phyloP scores from a whole-genome alignment of 2,797 vertebrate species.

The Caiman crocodilus region DNA sequence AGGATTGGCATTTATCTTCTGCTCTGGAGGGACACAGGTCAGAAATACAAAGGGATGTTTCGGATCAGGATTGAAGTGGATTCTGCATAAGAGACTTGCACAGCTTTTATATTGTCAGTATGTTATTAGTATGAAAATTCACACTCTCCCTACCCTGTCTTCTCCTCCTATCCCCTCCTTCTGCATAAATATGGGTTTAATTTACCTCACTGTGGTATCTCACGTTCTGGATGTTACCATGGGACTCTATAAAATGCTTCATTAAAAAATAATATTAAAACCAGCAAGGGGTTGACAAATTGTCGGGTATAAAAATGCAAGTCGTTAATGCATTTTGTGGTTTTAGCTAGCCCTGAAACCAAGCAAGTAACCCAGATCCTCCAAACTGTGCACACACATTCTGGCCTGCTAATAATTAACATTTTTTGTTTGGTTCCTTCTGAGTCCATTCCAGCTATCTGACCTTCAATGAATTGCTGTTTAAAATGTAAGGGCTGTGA shows the following conservation, averaged over 20 bases:
- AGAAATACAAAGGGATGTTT: background rate
- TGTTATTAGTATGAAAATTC: background rate
- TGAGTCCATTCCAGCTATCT: background rate
- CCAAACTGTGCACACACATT: background rate
- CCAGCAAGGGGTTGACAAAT: background rate
- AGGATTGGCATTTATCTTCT: background rate
- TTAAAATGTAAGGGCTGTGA: fast-evolving
- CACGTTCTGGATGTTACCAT: background rate
- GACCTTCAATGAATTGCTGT: background rate
- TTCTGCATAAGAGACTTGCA: background rate
- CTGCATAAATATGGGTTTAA: background rate
- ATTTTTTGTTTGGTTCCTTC: background rate
- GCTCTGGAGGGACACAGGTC: background rate
- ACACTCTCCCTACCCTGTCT: background rate
- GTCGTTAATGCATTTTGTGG: background rate
- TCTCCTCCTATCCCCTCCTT: background rate
- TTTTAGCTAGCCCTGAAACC: background rate
- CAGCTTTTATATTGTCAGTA: background rate
- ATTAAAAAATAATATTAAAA: background rate
- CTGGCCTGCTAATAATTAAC: background rate
- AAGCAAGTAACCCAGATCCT: background rate
- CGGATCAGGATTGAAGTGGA: background rate
- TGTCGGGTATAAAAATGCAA: background rate
- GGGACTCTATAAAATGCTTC: background rate
- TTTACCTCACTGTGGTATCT: background rate